Evolutionary conservation across 1,140 invertebrate genomes (phyloP).

Genomic region (Geopemphigus sp.): DNA sequence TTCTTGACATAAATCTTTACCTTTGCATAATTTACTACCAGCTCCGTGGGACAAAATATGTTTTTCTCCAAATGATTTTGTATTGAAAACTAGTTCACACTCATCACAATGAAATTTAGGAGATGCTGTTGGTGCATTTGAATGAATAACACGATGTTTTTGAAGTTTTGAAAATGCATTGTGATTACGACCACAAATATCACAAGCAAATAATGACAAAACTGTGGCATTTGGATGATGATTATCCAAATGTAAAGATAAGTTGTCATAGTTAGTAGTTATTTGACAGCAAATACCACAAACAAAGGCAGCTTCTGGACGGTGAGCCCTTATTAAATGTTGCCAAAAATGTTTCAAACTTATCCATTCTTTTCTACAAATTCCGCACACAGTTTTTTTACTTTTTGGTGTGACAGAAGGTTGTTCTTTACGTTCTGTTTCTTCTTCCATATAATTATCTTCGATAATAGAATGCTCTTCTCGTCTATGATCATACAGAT

Average conservation of each 20-base stretch:
- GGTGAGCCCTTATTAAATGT: constrained; percentile 64
- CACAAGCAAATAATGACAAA: constrained; percentile 62
- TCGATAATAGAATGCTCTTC: constrained; percentile 53
- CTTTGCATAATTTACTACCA: constrained; percentile 32
- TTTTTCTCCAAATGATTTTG: constrained; percentile 33
- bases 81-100: constrained; percentile 46
- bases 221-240: constrained; percentile 58
- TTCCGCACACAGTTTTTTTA: constrained; percentile 57
- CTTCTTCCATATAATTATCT: constrained; percentile 37
- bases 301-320: constrained; percentile 61
- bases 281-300: constrained; percentile 64
- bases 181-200: constrained; percentile 63
- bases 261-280: constrained; percentile 58
- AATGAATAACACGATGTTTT: constrained; percentile 63
- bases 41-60: constrained; percentile 36
- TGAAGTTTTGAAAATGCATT: constrained; percentile 63
- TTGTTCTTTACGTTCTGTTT: constrained; percentile 20
- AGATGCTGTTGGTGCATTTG: constrained; percentile 53
- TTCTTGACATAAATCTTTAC: constrained; percentile 45
- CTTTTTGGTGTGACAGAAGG: not conserved
- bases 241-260: constrained; percentile 60
- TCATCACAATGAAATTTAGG: constrained; percentile 33
- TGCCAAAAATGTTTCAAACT: constrained; percentile 66
- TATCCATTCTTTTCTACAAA: constrained; percentile 64
- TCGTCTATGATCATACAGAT: constrained; percentile 58